Percentiles rank a stretch among this genome's conserved stretches.
Evolutionary conservation across 92 coral and sea anemone genomes (phyloP).

Genomic region (Palythoa caribaeorum): DNA sequence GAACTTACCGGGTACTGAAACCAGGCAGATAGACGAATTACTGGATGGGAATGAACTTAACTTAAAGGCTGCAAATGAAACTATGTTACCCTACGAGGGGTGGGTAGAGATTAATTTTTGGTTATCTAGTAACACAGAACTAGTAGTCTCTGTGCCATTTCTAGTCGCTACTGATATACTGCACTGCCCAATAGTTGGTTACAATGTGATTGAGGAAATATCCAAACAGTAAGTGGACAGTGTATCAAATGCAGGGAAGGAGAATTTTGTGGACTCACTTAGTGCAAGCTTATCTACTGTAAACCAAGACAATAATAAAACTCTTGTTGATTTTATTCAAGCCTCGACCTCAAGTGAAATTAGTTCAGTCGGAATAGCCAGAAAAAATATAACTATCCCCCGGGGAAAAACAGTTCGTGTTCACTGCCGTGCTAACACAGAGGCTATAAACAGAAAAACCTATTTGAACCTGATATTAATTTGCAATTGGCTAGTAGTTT

Average conservation of each 20-base stretch:
- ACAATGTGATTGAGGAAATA: slow-evolving; percentile 70
- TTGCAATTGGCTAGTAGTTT: slow-evolving; percentile 60
- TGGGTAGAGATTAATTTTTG: slow-evolving; percentile 66
- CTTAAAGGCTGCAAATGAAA: slow-evolving; percentile 58
- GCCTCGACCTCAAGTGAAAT: neutral
- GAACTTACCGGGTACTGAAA: slow-evolving; percentile 43
- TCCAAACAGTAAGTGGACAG: slow-evolving; percentile 34
- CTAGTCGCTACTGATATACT: slow-evolving; percentile 54
- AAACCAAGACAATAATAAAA: neutral
- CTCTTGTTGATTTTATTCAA: neutral
- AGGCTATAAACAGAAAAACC: slow-evolving; percentile 45
- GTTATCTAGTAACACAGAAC: slow-evolving; percentile 39
- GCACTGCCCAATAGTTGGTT: slow-evolving; percentile 71
- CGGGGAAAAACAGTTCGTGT: neutral
- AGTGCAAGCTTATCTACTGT: slow-evolving; percentile 50
- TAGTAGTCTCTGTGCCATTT: slow-evolving; percentile 63
- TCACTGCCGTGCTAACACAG: slow-evolving; percentile 69
- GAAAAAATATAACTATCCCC: slow-evolving; percentile 28
- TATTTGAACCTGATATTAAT: slow-evolving; percentile 73
- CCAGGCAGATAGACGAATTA: slow-evolving; percentile 35
- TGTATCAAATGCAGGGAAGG: neutral
- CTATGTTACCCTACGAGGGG: slow-evolving; percentile 51
- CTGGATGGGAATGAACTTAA: slow-evolving; percentile 51
- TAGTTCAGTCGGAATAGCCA: neutral
- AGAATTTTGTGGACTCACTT: slow-evolving; percentile 51